Evolutionary conservation across 37 sponge, comb jelly and placozoan species (phyloP).

Genomic region (Tethya wilhelma): DNA sequence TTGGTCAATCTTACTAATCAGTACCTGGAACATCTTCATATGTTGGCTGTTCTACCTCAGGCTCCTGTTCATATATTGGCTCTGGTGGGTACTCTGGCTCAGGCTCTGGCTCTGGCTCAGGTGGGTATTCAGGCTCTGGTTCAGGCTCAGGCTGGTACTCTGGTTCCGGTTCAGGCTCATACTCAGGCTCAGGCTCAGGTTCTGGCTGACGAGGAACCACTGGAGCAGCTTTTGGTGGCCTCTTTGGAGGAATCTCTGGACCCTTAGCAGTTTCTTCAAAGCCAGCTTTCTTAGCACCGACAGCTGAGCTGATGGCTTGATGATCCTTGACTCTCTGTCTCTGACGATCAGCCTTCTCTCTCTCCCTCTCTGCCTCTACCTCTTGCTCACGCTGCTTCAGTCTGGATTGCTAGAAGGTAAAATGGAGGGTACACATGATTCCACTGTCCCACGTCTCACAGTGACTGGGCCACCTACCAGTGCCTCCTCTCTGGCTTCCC

Average conservation of each 20-base stretch:
- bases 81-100: constrained; percentile 35
- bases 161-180: constrained; percentile 34
- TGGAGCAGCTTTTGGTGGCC: background rate
- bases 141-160: constrained; percentile 59
- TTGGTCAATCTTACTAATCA: too few relatives aligned
- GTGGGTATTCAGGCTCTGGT: constrained; percentile 45
- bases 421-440: too few relatives aligned
- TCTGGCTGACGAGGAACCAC: constrained; percentile 21
- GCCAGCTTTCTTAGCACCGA: constrained; percentile 60
- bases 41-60: constrained; percentile 37
- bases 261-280: constrained; percentile 47
- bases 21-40: constrained; percentile 59
- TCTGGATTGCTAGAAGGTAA: constrained; percentile 41
- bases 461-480: constrained; percentile 26
- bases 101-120: constrained; percentile 45
- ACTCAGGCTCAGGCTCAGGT: constrained; percentile 52
- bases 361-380: constrained; percentile 53
- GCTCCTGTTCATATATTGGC: constrained; percentile 38
- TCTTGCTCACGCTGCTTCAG: constrained; percentile 52
- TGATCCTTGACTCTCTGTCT: constrained; percentile 48
- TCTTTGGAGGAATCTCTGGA: constrained; percentile 18
- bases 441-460: too few relatives aligned
- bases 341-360: constrained; percentile 35
- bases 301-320: constrained; percentile 31
- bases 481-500: constrained; percentile 44